A percentile compares a stretch with the other conserved stretches of the same genome.
These are phyloP conservation scores for Poecilia latipinna DNA, from an alignment of 2,113 vertebrate genomes.

Conservation along the genomic window DNA sequence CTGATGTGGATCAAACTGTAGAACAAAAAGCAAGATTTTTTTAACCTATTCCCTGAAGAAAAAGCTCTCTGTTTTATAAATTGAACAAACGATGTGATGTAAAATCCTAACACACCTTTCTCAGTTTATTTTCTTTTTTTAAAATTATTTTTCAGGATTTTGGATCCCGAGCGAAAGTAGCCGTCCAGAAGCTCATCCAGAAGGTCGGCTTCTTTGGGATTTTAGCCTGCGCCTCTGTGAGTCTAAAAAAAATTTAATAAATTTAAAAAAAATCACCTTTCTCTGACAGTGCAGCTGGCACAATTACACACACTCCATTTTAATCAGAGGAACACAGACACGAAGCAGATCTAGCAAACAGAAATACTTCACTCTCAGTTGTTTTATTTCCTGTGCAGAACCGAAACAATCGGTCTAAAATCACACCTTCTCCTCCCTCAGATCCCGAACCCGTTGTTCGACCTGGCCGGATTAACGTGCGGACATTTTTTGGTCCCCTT, in stretches of 20 bases:
- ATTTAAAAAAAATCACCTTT: not conserved
- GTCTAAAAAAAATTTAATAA: conserved; percentile 49
- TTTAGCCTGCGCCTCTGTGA: conserved; percentile 89
- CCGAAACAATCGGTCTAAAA: not conserved
- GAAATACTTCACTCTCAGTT: fast-evolving
- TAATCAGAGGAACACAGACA: not conserved
- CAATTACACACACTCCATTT: not conserved
- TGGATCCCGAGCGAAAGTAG: conserved; percentile 82
- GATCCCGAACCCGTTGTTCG: conserved; percentile 90
- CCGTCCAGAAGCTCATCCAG: conserved; percentile 87
- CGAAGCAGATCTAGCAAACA: not conserved
- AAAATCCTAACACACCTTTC: not conserved
- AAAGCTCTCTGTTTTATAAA: not conserved
- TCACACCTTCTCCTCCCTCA: conserved; percentile 36
- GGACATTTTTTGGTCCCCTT: conserved; percentile 90
- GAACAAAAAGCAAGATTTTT: not conserved
- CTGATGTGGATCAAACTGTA: not conserved
- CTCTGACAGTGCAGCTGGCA: not conserved
- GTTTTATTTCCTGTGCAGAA: not conserved
- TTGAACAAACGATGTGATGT: not conserved
- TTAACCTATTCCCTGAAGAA: not conserved
- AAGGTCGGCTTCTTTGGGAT: conserved; percentile 91
- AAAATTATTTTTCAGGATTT: conserved; percentile 79
- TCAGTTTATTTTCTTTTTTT: not conserved
- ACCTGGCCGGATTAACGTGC: conserved; percentile 89